Percentiles rank a stretch among this genome's conserved stretches.
phyloP scores from a whole-genome alignment of 2,113 vertebrate genomes.

The Thomomys bottae region DNA sequence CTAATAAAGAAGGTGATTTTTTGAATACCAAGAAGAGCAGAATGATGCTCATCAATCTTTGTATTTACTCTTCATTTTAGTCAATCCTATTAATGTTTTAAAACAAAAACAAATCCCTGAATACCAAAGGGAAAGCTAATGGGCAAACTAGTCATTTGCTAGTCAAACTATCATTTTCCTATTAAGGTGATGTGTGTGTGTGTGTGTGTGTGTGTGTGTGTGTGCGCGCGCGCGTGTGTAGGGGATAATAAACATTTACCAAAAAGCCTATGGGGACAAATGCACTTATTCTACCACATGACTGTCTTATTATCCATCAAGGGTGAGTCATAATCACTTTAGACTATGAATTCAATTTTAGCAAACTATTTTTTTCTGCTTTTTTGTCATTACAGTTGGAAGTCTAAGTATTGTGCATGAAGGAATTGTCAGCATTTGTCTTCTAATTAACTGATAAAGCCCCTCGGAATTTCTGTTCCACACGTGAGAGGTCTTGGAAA shows the following conservation, averaged over 20 bases:
- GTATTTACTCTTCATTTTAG: not conserved
- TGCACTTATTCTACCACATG: slow-evolving; percentile 43
- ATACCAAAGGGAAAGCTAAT: not conserved
- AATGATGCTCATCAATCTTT: not conserved
- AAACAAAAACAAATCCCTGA: not conserved
- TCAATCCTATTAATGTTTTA: slow-evolving; percentile 44
- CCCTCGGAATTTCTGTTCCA: slow-evolving; percentile 71
- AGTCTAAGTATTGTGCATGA: slow-evolving; percentile 53
- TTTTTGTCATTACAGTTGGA: slow-evolving; percentile 15
- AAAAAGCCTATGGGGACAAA: not conserved
- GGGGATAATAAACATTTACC: not conserved
- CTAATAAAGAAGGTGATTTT: slow-evolving; percentile 47
- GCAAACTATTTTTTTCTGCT: not conserved
- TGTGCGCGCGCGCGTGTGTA: not conserved
- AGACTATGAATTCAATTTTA: slow-evolving; percentile 18
- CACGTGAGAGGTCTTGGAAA: slow-evolving; percentile 65
- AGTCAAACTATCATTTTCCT: slow-evolving; percentile 48
- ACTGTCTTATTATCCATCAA: slow-evolving; percentile 13
- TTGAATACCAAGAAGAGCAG: slow-evolving; percentile 58
- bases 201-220: no score
- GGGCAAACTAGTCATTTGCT: slow-evolving; percentile 35
- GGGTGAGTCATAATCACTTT: slow-evolving; percentile 2
- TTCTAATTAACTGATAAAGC: slow-evolving; percentile 77
- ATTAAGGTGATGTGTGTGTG: not conserved
- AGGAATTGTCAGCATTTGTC: slow-evolving; percentile 71